Evolutionary conservation across 2,888 invertebrate species (phyloP).

Genomic region (Beris chalybata): DNA sequence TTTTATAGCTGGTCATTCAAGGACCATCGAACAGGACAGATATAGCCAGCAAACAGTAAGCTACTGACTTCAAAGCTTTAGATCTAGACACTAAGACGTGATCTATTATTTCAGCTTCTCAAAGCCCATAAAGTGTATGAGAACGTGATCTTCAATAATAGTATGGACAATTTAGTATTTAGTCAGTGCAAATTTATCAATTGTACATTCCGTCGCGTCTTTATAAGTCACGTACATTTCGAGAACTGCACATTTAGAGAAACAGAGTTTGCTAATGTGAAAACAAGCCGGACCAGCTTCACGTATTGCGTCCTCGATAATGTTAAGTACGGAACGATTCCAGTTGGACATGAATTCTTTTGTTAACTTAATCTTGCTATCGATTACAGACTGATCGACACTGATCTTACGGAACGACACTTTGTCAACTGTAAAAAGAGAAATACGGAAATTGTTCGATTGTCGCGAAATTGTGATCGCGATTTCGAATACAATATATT

Average conservation of each 20-base stretch:
- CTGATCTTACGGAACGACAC: constrained; percentile 60
- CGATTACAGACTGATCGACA: constrained; percentile 60
- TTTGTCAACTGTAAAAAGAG: constrained; percentile 59
- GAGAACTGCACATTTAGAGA: constrained; percentile 70
- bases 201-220: constrained; percentile 67
- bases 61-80: neutral
- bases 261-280: constrained; percentile 70
- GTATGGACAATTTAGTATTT: constrained; percentile 68
- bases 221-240: constrained; percentile 73
- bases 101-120: constrained; percentile 55
- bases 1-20: constrained; percentile 61
- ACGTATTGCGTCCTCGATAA: constrained; percentile 64
- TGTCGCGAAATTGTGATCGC: constrained; percentile 53
- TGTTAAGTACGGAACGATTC: constrained; percentile 59
- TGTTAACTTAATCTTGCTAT: too few species aligned
- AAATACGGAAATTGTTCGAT: constrained; percentile 59
- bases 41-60: constrained; percentile 43
- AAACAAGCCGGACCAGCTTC: constrained; percentile 70
- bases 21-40: constrained; percentile 58
- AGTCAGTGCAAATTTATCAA: constrained; percentile 63
- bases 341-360: too few species aligned
- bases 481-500: constrained; percentile 49
- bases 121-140: constrained; percentile 53
- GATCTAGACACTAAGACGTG: constrained; percentile 43
- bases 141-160: constrained; percentile 61